These are phyloP conservation scores for Poeciliopsis prolifica DNA, from an alignment of 2,113 vertebrate species.

Conservation along the genomic window DNA sequence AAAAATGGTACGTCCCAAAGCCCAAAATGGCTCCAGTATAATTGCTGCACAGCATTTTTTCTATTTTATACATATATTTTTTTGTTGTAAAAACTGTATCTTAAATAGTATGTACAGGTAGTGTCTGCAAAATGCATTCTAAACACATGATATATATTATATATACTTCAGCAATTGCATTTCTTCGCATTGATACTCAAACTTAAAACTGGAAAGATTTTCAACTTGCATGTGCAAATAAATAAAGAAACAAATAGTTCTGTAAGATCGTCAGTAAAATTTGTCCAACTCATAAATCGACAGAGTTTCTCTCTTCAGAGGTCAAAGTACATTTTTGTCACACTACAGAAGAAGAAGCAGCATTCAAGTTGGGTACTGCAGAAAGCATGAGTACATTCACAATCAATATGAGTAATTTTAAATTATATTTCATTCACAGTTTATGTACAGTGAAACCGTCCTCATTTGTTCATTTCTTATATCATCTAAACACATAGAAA, in stretches of 20 bases:
- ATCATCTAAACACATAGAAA: constrained; percentile 97
- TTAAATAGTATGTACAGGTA: constrained; percentile 92
- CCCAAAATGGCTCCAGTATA: constrained; percentile 97
- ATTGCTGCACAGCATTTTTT: constrained; percentile 91
- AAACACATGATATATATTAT: constrained; percentile 85
- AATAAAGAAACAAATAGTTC: constrained; percentile 80
- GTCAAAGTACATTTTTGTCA: constrained; percentile 87
- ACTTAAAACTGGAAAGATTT: constrained; percentile 85
- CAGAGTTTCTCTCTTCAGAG: constrained; percentile 78
- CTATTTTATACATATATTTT: constrained; percentile 82
- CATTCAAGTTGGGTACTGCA: constrained; percentile 93
- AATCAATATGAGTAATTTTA: constrained; percentile 92
- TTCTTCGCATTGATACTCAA: constrained; percentile 84
- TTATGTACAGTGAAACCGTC: constrained; percentile 91
- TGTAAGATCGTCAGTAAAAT: constrained; percentile 84
- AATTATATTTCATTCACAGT: constrained; percentile 90
- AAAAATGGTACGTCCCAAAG: constrained; percentile 96
- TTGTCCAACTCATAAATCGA: constrained; percentile 82
- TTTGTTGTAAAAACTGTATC: constrained; percentile 82
- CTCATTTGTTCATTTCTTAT: constrained; percentile 68
- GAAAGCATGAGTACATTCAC: constrained; percentile 98
- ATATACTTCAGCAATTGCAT: constrained; percentile 81
- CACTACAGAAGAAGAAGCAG: constrained; percentile 94
- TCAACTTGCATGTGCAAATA: constrained; percentile 91
- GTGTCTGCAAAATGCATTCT: constrained; percentile 92